Percentiles rank a stretch among this genome's conserved stretches.
These are phyloP conservation scores for Pocota personata DNA, from an alignment of 2,888 invertebrate genomes.

Conservation along the genomic window DNA sequence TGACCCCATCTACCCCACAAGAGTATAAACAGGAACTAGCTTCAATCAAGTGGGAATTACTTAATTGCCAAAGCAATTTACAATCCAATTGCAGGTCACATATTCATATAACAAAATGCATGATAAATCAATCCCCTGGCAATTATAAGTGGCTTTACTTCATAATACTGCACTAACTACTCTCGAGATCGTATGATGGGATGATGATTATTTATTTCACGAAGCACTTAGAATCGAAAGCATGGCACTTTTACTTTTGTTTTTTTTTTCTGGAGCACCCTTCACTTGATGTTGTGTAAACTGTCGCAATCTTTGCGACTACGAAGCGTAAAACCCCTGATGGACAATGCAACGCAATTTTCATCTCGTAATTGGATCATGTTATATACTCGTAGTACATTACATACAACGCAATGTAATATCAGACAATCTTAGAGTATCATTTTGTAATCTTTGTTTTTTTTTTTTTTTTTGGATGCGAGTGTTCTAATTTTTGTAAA, in stretches of 20 bases:
- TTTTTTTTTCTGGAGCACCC: slow-evolving; percentile 42
- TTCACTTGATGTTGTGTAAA: slow-evolving; percentile 59
- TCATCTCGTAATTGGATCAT: slow-evolving; percentile 45
- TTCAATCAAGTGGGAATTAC: neutral
- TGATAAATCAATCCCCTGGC: slow-evolving; percentile 12
- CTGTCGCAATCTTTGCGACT: slow-evolving; percentile 29
- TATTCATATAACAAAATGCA: slow-evolving; percentile 23
- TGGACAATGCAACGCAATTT: slow-evolving; percentile 48
- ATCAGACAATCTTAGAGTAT: slow-evolving; percentile 2
- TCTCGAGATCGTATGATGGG: slow-evolving; percentile 23
- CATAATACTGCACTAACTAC: slow-evolving; percentile 3
- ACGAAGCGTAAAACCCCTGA: slow-evolving; percentile 45
- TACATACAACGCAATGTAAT: neutral
- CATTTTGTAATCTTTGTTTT: neutral
- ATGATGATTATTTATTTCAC: slow-evolving; percentile 19
- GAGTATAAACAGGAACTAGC: slow-evolving; percentile 4
- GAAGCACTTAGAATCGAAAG: slow-evolving; percentile 62
- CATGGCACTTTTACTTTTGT: slow-evolving; percentile 66
- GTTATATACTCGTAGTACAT: neutral
- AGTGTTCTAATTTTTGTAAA: slow-evolving; percentile 11
- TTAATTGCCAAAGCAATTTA: slow-evolving; percentile 33
- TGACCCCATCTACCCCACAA: neutral
- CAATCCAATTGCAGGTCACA: slow-evolving; percentile 10
- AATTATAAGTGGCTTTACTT: slow-evolving; percentile 39
- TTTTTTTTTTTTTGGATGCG: slow-evolving; percentile 24